phyloP scores from a whole-genome alignment of 2,888 invertebrate genomes.

The Orthonevra nobilis region DNA sequence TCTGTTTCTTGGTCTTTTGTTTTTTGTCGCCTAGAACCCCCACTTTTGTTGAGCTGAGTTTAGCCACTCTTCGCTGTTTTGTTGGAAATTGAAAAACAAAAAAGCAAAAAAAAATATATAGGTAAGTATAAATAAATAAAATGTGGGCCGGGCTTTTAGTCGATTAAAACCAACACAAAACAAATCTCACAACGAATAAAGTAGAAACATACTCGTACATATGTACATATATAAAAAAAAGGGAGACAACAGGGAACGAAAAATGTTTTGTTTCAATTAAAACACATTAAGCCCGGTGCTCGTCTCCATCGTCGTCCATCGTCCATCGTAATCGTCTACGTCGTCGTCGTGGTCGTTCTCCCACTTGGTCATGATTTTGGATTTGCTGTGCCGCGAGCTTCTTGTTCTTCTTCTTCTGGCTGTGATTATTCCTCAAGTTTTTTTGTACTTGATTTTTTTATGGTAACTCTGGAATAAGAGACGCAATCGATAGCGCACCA shows the following conservation, averaged over 20 bases:
- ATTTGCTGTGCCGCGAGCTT: constrained; percentile 41
- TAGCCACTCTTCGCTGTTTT: not conserved
- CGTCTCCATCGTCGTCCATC: not conserved
- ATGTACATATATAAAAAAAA: too few species aligned
- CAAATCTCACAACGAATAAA: constrained; percentile 2
- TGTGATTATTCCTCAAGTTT: constrained; percentile 26
- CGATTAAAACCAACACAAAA: constrained; percentile 30
- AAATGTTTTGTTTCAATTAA: constrained; percentile 67
- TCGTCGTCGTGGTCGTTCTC: constrained; percentile 30
- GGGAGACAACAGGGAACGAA: constrained; percentile 53
- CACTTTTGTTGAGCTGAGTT: too few species aligned
- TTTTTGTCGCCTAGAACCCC: constrained; percentile 46
- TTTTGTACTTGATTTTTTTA: not conserved
- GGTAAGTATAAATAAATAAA: constrained; percentile 16
- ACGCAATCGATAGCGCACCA: constrained; percentile 56
- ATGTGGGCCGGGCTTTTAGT: constrained; percentile 65
- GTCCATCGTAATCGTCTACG: too few species aligned
- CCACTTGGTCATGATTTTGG: constrained; percentile 48
- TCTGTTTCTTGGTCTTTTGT: constrained; percentile 25
- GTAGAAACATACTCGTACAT: constrained; percentile 37
- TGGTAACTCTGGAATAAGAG: constrained; percentile 2
- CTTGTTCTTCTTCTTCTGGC: constrained; percentile 19
- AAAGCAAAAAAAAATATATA: constrained; percentile 1
- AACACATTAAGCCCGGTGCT: constrained; percentile 49
- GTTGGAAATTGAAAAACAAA: constrained; percentile 1